Conservation (phyloP, 2,888 invertebrate genomes). For the Phytoseiulus persimilis region DNA sequence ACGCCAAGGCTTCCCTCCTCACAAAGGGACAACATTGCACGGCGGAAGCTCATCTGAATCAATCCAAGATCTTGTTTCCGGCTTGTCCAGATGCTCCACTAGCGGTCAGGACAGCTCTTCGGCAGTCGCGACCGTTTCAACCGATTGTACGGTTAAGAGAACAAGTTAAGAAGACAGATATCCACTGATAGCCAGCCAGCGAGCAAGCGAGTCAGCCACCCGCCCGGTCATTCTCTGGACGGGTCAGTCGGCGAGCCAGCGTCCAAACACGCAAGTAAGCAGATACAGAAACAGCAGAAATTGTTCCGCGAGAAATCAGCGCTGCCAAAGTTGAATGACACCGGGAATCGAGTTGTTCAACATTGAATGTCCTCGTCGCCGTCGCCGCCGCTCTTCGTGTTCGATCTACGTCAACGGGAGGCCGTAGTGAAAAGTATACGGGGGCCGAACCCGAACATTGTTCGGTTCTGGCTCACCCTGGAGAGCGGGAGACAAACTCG, state of each 20-base stretch:
- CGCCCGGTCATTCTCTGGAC: neutral
- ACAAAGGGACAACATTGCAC: neutral
- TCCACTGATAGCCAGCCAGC: neutral
- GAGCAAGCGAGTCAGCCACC: neutral
- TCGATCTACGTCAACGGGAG: neutral
- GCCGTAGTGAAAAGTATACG: neutral
- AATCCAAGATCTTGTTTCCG: neutral
- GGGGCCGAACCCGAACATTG: neutral
- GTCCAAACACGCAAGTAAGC: neutral
- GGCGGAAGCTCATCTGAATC: neutral
- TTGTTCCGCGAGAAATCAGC: neutral
- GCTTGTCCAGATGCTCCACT: neutral
- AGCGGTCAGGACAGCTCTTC: neutral
- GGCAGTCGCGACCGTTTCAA: neutral
- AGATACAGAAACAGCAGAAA: neutral
- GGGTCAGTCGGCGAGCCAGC: neutral
- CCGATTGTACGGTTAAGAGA: neutral
- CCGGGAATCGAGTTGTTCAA: neutral
- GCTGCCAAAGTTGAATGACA: neutral
- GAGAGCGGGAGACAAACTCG: neutral
- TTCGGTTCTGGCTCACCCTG: neutral
- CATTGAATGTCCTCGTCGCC: neutral
- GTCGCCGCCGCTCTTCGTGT: neutral
- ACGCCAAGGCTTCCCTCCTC: too few species aligned
- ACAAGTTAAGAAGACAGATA: neutral